Base-by-base conservation (phyloP, 2,113 vertebrate species). In the Philantomba maxwellii region DNA sequence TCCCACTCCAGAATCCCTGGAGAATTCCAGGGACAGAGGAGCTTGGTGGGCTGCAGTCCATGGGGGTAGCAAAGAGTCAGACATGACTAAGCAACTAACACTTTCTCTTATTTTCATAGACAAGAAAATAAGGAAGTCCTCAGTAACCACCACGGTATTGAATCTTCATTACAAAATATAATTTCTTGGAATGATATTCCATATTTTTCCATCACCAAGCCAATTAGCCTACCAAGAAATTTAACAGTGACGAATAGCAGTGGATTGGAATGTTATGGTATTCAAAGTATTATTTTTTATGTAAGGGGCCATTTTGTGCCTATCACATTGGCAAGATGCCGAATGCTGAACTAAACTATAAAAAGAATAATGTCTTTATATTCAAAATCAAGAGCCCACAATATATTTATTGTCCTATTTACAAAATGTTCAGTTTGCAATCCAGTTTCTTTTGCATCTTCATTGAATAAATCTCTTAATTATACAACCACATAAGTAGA, bases 361-460 rank as follows among this genome's bases (percentile, higher is more conserved):
- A 98, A 94, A 95, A 98, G 98, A 99, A 98, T 98, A 97, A 98
- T 95, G 98, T 95, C 97, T 98, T 98, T 98, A 97, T 98, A 47
- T 86, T 96, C 53, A 84, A 89, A 96, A 93, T 97, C 92, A 95
- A 97, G 96, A 98, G 97, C 66, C 57, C 93, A 99, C 98, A 99
- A 97, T 98, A 95, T 96, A 93, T 94, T 97, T 97, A 97, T 98
- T 99, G 98, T 99, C 70, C 83, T 96, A 21, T 87, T 97, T 97
- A 88, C 81, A 98, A 97, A 94, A 93, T 87, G 57, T 94, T 96
- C 96, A 96, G 92, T 86, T 97, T 97, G 92, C 78, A 92, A 88
- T 96, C 83, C 97, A 98, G 94, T 97, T 98, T 97, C 93, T 98
- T 98, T 96, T 97, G 25, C 30, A 83, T 96, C 98, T 98, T 97